Conservation (phyloP, 64 coral and sea anemone species). For the Astreopora myriophthalma region DNA sequence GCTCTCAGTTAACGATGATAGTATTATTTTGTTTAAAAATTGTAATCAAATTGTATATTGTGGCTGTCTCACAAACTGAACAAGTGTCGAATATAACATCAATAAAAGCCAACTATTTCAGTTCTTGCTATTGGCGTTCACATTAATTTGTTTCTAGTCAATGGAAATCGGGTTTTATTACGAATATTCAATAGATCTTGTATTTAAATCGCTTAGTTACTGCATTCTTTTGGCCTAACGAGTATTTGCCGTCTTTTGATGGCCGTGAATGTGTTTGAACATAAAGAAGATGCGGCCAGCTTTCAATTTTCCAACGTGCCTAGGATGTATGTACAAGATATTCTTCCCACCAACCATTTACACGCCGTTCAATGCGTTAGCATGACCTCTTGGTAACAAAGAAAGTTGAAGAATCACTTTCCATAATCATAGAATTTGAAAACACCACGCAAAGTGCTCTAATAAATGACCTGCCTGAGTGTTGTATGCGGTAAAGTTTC, state of each 20-base stretch:
- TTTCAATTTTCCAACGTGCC: neutral
- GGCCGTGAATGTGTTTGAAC: neutral
- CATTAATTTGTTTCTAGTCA: neutral
- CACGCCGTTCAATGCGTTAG: neutral
- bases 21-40: too few species aligned
- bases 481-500: neutral
- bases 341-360: neutral
- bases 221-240: neutral
- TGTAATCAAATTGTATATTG: too few species aligned
- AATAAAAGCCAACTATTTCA: neutral
- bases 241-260: neutral
- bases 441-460: neutral
- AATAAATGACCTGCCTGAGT: neutral
- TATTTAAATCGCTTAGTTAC: neutral
- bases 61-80: neutral
- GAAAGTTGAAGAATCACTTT: neutral
- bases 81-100: neutral
- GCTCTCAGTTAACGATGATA: neutral
- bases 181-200: neutral
- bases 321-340: neutral
- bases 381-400: neutral
- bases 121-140: neutral
- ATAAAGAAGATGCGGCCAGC: neutral
- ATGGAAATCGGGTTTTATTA: neutral
- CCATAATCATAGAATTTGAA: neutral